Conservation (phyloP, 2,888 invertebrate species). For the Smittia sp. region DNA sequence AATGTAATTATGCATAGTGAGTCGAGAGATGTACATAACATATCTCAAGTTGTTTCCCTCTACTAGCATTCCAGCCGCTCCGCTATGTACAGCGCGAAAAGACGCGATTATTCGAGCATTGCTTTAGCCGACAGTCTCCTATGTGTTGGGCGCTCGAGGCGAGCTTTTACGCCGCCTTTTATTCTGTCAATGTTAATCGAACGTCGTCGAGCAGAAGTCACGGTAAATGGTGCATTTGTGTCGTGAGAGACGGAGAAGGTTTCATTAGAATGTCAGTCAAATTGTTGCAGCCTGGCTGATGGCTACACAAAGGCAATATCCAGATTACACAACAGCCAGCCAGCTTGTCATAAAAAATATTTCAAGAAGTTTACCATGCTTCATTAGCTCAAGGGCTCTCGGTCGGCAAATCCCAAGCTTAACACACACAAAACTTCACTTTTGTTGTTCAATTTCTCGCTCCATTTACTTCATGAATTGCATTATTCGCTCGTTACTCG, state of each 20-base stretch:
- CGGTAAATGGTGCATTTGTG: slow-evolving; percentile 12
- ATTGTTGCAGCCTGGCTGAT: neutral
- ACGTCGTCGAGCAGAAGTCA: neutral
- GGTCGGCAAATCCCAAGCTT: neutral
- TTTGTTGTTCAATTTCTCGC: slow-evolving; percentile 22
- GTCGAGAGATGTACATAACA: slow-evolving; percentile 19
- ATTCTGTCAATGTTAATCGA: slow-evolving; percentile 12
- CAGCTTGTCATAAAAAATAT: neutral
- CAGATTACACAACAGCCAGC: neutral
- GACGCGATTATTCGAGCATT: slow-evolving; percentile 15
- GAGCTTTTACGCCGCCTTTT: neutral
- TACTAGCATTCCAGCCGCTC: slow-evolving; percentile 13
- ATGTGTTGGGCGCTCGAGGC: neutral
- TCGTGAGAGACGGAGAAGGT: neutral
- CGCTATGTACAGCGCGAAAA: slow-evolving; percentile 16
- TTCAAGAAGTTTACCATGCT: slow-evolving; percentile 23
- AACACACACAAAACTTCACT: neutral
- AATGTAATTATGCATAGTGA: slow-evolving; percentile 38
- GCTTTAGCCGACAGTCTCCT: neutral
- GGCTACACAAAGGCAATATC: neutral
- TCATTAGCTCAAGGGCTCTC: slow-evolving; percentile 40
- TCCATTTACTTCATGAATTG: slow-evolving; percentile 36
- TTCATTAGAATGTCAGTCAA: neutral
- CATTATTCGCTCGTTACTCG: neutral
- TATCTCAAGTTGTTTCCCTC: slow-evolving; percentile 3